Conservation (phyloP, 2,888 invertebrate genomes). For the Stenolophus ochropezus region DNA sequence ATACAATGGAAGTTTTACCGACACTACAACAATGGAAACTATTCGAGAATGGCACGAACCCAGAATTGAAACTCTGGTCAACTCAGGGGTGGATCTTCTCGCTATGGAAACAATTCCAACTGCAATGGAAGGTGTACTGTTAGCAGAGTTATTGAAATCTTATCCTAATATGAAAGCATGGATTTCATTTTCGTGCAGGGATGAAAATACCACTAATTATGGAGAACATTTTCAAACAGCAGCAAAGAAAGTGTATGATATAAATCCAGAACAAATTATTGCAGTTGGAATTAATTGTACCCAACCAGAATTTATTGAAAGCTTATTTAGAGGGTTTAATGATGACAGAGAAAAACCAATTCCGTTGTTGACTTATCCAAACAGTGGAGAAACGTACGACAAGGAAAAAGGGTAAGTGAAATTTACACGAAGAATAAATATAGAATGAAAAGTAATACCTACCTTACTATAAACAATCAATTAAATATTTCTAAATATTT, state of each 20-base stretch:
- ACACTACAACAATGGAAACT: slow-evolving; percentile 75
- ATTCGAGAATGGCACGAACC: slow-evolving; percentile 88
- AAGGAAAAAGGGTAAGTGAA: slow-evolving; percentile 77
- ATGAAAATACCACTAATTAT: slow-evolving; percentile 79
- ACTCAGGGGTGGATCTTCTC: slow-evolving; percentile 86
- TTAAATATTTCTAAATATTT: too few relatives aligned
- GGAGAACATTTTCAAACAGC: slow-evolving; percentile 85
- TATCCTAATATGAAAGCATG: slow-evolving; percentile 87
- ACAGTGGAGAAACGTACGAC: slow-evolving; percentile 87
- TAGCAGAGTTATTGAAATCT: slow-evolving; percentile 85
- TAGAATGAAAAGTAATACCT: background rate
- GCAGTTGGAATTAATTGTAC: slow-evolving; percentile 93
- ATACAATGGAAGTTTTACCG: slow-evolving; percentile 86
- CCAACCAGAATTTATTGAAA: slow-evolving; percentile 77
- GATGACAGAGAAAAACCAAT: slow-evolving; percentile 72
- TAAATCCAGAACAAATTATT: slow-evolving; percentile 79
- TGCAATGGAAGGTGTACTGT: slow-evolving; percentile 83
- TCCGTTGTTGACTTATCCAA: slow-evolving; percentile 90
- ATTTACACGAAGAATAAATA: background rate
- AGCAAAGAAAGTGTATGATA: slow-evolving; percentile 77
- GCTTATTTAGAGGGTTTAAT: slow-evolving; percentile 76
- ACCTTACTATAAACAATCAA: background rate
- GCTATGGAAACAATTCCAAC: slow-evolving; percentile 94
- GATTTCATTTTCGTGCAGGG: slow-evolving; percentile 89
- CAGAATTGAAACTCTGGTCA: slow-evolving; percentile 83